Conservation (phyloP, 2,888 invertebrate species). For the Caenorhabditis panamensis region DNA sequence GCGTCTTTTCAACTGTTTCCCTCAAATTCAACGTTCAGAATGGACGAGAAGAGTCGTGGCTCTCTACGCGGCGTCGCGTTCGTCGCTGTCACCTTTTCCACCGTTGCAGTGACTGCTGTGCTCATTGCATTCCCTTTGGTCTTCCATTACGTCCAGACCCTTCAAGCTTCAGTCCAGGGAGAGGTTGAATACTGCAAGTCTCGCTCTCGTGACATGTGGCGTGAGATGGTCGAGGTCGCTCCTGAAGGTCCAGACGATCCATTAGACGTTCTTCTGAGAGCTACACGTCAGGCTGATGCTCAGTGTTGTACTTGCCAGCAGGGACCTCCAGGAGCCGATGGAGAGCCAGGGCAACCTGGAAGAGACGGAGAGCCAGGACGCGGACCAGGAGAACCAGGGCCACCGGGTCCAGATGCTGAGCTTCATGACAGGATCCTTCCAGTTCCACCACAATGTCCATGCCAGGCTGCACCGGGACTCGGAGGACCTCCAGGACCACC, state of each 20-base stretch:
- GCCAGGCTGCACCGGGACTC: slow-evolving; percentile 84
- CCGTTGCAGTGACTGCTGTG: slow-evolving; percentile 80
- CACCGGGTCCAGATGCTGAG: slow-evolving; percentile 80
- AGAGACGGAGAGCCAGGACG: slow-evolving; percentile 76
- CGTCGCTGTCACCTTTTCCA: slow-evolving; percentile 74
- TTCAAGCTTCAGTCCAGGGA: slow-evolving; percentile 81
- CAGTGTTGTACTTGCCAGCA: slow-evolving; percentile 81
- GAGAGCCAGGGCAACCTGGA: slow-evolving; percentile 73
- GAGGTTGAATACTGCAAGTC: slow-evolving; percentile 81
- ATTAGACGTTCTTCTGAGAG: slow-evolving; percentile 74
- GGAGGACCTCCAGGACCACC: slow-evolving; percentile 85
- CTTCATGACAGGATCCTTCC: slow-evolving; percentile 80
- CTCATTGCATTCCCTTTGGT: slow-evolving; percentile 80
- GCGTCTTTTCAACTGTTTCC: slow-evolving; percentile 1
- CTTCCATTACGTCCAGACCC: slow-evolving; percentile 81
- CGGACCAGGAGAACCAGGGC: slow-evolving; percentile 76
- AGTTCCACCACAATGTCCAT: slow-evolving; percentile 80
- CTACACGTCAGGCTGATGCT: slow-evolving; percentile 77
- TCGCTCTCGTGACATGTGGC: slow-evolving; percentile 80
- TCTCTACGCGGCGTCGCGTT: slow-evolving; percentile 73
- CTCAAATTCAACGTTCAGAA: slow-evolving; percentile 4
- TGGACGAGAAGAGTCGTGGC: slow-evolving; percentile 64
- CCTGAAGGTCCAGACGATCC: slow-evolving; percentile 73
- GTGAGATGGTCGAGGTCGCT: slow-evolving; percentile 80
- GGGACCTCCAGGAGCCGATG: slow-evolving; percentile 75